A percentile compares a stretch with the other conserved stretches of the same genome.
phyloP scores from a whole-genome alignment of 2,888 invertebrate species.

The Eubasilissa splendida region DNA sequence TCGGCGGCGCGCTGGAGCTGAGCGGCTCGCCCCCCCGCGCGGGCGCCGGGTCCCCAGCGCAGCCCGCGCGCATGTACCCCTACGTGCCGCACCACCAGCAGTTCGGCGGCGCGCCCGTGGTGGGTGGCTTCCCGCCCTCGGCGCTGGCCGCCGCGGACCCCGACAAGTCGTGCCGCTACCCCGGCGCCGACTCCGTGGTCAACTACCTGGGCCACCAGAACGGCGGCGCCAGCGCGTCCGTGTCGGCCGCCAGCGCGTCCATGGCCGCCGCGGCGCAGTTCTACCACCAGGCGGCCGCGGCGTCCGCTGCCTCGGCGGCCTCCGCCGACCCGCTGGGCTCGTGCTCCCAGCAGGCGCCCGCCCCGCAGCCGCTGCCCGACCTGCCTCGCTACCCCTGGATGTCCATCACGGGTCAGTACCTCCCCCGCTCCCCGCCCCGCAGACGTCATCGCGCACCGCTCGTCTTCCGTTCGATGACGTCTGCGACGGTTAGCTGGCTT shows the following conservation, averaged over 20 bases:
- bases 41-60: slow-evolving; percentile 80
- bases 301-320: slow-evolving; percentile 83
- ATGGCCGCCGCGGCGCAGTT: slow-evolving; percentile 87
- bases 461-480: slow-evolving; percentile 5
- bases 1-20: slow-evolving; percentile 77
- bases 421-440: not conserved
- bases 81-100: slow-evolving; percentile 90
- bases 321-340: slow-evolving; percentile 88
- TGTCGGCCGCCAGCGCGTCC: slow-evolving; percentile 77
- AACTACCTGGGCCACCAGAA: slow-evolving; percentile 84
- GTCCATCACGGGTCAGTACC: slow-evolving; percentile 92
- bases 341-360: slow-evolving; percentile 83
- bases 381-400: slow-evolving; percentile 97
- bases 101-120: slow-evolving; percentile 77
- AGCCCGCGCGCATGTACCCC: slow-evolving; percentile 91
- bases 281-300: slow-evolving; percentile 88
- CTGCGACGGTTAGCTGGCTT: not conserved
- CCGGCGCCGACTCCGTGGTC: slow-evolving; percentile 85
- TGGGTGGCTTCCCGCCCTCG: slow-evolving; percentile 76
- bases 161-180: slow-evolving; percentile 89
- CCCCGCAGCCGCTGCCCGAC: slow-evolving; percentile 91
- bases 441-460: not conserved
- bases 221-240: slow-evolving; percentile 78
- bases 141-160: slow-evolving; percentile 79
- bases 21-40: slow-evolving; percentile 78